Percentiles rank a stretch among this genome's conserved stretches.
phyloP scores from a whole-genome alignment of 2,797 vertebrate species.

The Gymnothorax reevesii region DNA sequence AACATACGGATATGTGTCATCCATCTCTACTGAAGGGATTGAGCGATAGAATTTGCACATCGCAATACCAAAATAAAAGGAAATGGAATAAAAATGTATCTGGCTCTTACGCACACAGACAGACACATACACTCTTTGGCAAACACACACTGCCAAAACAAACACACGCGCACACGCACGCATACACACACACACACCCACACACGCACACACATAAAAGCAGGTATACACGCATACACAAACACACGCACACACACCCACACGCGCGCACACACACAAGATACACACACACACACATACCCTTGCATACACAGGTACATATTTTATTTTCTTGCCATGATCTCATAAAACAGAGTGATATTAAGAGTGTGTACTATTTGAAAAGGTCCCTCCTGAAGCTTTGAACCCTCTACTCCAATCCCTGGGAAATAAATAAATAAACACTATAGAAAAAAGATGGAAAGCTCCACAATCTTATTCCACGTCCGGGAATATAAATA shows the following conservation, averaged over 20 bases:
- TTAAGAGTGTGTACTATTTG: neutral
- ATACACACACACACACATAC: neutral
- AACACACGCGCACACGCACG: neutral
- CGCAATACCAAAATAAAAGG: conserved; percentile 1
- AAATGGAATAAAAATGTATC: neutral
- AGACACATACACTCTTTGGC: neutral
- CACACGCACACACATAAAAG: no score
- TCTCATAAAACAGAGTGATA: neutral
- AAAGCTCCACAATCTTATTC: conserved; percentile 73
- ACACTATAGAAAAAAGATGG: neutral
- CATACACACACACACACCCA: neutral
- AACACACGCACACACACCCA: neutral
- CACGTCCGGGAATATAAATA: conserved; percentile 78
- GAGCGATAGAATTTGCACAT: neutral
- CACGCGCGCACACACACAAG: neutral
- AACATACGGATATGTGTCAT: conserved; percentile 9
- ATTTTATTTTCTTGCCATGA: neutral
- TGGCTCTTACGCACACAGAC: neutral
- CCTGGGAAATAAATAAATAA: conserved; percentile 57
- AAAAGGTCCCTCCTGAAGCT: conserved; percentile 11
- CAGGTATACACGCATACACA: no score
- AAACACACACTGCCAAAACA: no score
- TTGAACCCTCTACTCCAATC: conserved; percentile 47
- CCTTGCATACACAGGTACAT: neutral
- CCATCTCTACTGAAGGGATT: conserved; percentile 1